Conservation (phyloP, 2,113 vertebrate species). For the Caloenas nicobarica region DNA sequence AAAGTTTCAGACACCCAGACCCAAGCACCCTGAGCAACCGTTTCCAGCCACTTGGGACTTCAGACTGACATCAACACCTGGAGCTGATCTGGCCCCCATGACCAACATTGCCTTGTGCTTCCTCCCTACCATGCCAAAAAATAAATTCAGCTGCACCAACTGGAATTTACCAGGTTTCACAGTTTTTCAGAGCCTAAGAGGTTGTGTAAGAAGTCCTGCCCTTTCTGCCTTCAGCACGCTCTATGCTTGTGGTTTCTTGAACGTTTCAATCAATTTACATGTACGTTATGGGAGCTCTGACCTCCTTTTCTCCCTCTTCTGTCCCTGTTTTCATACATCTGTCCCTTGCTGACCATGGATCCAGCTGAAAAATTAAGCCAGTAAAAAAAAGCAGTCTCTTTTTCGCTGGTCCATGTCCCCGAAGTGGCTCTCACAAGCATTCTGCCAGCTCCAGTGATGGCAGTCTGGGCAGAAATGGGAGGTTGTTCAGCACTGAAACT, state of each 20-base stretch:
- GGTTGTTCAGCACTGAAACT: neutral
- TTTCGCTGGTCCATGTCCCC: neutral
- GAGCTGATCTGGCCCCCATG: neutral
- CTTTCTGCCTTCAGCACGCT: neutral
- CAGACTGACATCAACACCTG: neutral
- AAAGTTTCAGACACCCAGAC: neutral
- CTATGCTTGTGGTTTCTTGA: neutral
- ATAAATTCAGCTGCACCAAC: neutral
- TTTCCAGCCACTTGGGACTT: neutral
- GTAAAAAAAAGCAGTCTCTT: neutral
- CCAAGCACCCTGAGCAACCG: neutral
- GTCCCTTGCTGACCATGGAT: neutral
- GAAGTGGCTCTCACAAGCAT: fast-evolving
- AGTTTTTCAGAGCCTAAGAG: neutral
- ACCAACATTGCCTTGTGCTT: neutral
- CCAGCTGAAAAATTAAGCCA: neutral
- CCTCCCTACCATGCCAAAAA: neutral
- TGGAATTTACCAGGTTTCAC: neutral
- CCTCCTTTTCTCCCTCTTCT: neutral
- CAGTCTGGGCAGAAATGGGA: neutral
- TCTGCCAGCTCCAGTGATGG: neutral
- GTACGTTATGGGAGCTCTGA: neutral
- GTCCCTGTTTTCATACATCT: neutral
- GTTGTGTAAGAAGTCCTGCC: neutral
- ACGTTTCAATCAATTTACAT: neutral